Conservation (phyloP, 2,113 vertebrate genomes). For the Odocoileus hemionus region DNA sequence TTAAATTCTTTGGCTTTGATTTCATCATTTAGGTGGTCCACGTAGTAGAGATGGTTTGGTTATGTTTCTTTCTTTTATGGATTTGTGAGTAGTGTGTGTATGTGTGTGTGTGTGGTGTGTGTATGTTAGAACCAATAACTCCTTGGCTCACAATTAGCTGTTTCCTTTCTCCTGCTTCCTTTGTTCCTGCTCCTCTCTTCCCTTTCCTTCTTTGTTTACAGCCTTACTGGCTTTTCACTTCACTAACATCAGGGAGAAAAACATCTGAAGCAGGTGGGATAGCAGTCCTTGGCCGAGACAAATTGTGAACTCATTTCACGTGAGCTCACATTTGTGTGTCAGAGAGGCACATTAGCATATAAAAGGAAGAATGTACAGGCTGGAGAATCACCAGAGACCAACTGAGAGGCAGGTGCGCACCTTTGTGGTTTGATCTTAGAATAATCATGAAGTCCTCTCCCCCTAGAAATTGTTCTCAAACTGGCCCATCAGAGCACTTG, state of each 20-base stretch:
- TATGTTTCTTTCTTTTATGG: background rate
- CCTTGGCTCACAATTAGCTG: background rate
- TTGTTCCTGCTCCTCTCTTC: background rate
- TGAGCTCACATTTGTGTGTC: background rate
- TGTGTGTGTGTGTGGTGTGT: background rate
- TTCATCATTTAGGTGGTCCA: background rate
- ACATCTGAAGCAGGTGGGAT: background rate
- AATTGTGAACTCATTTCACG: background rate
- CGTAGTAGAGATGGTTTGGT: background rate
- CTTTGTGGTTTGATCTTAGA: background rate
- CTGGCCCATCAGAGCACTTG: background rate
- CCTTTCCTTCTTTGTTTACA: background rate
- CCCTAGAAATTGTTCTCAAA: background rate
- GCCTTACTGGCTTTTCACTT: background rate
- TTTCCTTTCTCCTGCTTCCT: background rate
- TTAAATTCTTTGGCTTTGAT: background rate
- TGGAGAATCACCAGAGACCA: background rate
- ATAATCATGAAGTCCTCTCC: background rate
- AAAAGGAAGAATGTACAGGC: background rate
- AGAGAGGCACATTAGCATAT: background rate
- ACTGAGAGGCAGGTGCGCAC: background rate
- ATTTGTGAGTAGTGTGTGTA: background rate
- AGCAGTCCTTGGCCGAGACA: background rate
- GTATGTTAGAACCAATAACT: background rate
- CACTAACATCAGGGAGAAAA: background rate